A percentile compares a stretch with the other conserved stretches of the same genome.
Conservation (phyloP, 2,113 vertebrate genomes). For the Galbula dea region DNA sequence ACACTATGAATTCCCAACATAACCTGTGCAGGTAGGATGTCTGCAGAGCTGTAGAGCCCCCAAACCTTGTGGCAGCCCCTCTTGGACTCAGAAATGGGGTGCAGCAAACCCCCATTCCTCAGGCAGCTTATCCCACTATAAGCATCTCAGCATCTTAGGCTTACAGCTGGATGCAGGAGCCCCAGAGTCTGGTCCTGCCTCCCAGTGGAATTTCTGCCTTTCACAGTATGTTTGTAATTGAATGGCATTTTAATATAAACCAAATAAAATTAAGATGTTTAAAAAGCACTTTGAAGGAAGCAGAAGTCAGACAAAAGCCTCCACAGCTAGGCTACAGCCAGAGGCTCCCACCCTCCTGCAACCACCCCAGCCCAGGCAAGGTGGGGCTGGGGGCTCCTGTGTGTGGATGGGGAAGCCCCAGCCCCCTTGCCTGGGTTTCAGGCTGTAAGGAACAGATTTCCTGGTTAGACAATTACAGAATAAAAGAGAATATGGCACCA, state of each 20-base stretch:
- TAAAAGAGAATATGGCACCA: neutral
- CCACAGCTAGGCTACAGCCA: neutral
- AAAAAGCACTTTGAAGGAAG: neutral
- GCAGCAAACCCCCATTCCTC: neutral
- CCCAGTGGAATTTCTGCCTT: neutral
- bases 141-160: neutral
- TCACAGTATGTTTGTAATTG: neutral
- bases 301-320: neutral
- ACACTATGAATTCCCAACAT: neutral
- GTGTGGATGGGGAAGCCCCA: neutral
- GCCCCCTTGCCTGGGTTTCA: neutral
- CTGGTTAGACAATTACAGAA: neutral
- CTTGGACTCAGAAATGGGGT: neutral
- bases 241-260: neutral
- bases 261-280: neutral
- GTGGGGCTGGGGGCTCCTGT: neutral
- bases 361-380: neutral
- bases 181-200: neutral
- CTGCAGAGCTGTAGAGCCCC: neutral
- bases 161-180: neutral
- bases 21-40: neutral
- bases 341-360: neutral
- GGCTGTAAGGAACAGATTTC: neutral
- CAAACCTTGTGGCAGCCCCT: accelerated
- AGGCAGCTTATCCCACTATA: neutral